Conservation (phyloP, 2,113 vertebrate species). For the Cygnus atratus region DNA sequence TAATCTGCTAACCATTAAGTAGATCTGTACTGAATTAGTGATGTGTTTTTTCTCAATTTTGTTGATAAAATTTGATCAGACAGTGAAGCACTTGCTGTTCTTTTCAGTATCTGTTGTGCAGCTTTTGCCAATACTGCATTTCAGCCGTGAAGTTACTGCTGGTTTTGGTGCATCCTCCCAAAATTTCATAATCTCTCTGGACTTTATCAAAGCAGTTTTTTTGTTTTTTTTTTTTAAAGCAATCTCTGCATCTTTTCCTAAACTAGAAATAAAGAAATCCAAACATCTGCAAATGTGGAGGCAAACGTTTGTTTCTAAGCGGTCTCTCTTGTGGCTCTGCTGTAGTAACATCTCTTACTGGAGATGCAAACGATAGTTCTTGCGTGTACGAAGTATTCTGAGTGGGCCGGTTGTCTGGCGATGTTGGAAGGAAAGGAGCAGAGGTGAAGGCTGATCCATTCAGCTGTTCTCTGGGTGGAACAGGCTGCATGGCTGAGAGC, state of each 20-base stretch:
- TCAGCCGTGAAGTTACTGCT: not conserved
- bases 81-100: not conserved
- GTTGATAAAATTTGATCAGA: not conserved
- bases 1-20: not conserved
- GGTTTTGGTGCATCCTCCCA: not conserved
- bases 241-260: not conserved
- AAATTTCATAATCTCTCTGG: not conserved
- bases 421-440: not conserved
- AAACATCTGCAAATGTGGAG: not conserved
- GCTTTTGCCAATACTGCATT: not conserved
- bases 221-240: not conserved
- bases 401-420: not conserved
- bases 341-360: not conserved
- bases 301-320: not conserved
- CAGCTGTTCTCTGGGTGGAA: not conserved
- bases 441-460: not conserved
- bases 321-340: not conserved
- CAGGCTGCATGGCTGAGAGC: not conserved
- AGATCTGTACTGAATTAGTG: not conserved
- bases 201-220: not conserved
- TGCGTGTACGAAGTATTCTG: accelerated
- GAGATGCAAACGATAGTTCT: not conserved
- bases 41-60: not conserved
- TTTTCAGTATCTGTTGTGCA: not conserved
- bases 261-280: not conserved